Percentiles rank a stretch among this genome's conserved stretches.
Conservation (phyloP, 2,797 vertebrate genomes). For the Dryobates pubescens region DNA sequence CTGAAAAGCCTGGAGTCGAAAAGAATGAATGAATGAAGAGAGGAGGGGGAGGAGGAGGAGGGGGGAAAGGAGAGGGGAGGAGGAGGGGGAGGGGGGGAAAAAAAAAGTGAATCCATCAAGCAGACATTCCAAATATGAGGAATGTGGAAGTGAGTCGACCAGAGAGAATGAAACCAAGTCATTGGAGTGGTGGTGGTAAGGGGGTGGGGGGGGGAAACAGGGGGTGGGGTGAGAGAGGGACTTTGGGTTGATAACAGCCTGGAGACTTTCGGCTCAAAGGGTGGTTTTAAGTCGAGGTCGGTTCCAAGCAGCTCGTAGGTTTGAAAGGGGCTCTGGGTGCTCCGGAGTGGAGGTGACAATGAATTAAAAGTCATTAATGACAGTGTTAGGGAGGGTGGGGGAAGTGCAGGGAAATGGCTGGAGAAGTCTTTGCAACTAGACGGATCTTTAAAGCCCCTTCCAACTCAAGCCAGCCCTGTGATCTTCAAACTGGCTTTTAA, state of each 20-base stretch:
- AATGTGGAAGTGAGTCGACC: constrained; percentile 67
- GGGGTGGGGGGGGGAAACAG: neutral
- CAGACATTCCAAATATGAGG: constrained; percentile 70
- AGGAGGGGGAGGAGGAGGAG: neutral
- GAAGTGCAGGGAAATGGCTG: neutral
- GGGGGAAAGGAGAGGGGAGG: neutral
- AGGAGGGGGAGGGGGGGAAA: no score
- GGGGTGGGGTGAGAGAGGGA: neutral
- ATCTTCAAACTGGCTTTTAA: no score
- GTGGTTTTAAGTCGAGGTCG: neutral
- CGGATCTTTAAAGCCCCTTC: no score
- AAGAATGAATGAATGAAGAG: constrained; percentile 46
- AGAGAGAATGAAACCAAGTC: constrained; percentile 48
- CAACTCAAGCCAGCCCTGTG: no score
- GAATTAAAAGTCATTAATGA: neutral
- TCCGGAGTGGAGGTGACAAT: neutral
- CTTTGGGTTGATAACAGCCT: neutral
- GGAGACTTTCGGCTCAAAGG: neutral
- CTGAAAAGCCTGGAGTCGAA: constrained; percentile 35
- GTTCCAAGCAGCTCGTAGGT: neutral
- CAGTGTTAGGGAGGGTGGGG: no score
- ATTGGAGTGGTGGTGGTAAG: neutral
- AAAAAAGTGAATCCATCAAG: constrained; percentile 59
- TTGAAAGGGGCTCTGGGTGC: neutral
- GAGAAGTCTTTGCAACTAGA: neutral